Conservation (phyloP, 2,797 vertebrate genomes). For the Neosilurus mollespiculum region DNA sequence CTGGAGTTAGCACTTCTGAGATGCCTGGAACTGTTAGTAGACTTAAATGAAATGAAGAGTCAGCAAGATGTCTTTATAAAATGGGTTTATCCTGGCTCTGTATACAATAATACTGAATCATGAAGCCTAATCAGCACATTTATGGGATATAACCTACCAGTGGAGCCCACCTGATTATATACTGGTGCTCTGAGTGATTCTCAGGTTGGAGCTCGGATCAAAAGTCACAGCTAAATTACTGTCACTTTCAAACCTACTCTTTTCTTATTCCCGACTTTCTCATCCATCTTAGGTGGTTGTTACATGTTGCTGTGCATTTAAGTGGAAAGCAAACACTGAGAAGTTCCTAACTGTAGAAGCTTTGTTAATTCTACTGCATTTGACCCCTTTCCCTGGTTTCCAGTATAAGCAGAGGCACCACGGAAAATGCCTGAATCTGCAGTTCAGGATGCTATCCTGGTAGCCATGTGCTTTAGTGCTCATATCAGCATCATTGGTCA, state of each 20-base stretch:
- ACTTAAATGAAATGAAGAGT: slow-evolving; percentile 26
- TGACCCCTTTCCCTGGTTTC: slow-evolving; percentile 21
- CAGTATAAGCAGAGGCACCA: not conserved
- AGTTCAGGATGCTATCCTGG: not conserved
- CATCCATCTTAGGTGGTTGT: slow-evolving; percentile 1
- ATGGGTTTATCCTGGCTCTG: slow-evolving; percentile 21
- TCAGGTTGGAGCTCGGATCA: not conserved
- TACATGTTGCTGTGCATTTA: not conserved
- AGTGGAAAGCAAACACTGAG: slow-evolving; percentile 30
- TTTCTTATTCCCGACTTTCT: not conserved
- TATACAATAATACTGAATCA: not conserved
- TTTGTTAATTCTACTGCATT: slow-evolving; percentile 34
- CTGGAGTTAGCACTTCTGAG: slow-evolving; percentile 26
- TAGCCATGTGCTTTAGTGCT: slow-evolving; percentile 12
- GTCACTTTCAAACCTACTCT: slow-evolving; percentile 1
- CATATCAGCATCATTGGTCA: slow-evolving; percentile 35
- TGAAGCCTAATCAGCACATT: slow-evolving; percentile 25
- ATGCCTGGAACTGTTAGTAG: slow-evolving; percentile 31
- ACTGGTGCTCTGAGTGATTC: slow-evolving; percentile 2
- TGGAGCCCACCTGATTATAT: not conserved
- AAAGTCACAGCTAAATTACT: slow-evolving; percentile 13
- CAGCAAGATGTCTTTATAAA: slow-evolving; percentile 30
- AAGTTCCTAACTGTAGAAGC: slow-evolving; percentile 18
- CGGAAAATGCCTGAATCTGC: not conserved
- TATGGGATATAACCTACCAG: not conserved